Conservation (phyloP, 1,140 invertebrate species). For the Homarus americanus region DNA sequence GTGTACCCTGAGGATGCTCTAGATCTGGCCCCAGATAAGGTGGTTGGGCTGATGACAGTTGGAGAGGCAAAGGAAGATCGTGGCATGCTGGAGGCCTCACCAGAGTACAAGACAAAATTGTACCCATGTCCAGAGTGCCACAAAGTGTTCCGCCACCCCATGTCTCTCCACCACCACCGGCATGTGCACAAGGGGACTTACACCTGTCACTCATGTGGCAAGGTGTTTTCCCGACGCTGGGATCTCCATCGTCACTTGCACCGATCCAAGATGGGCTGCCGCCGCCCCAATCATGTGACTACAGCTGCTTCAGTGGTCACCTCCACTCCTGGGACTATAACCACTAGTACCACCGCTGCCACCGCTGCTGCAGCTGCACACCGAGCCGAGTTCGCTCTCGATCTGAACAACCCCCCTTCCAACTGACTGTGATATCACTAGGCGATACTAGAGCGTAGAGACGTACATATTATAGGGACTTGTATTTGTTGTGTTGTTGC, state of each 20-base stretch:
- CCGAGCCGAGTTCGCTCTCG: slow-evolving; percentile 67
- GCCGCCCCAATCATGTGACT: slow-evolving; percentile 68
- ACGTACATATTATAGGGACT: slow-evolving; percentile 65
- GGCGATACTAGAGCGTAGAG: slow-evolving; percentile 74
- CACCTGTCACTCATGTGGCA: slow-evolving; percentile 76
- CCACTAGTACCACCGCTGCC: slow-evolving; percentile 40
- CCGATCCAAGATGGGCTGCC: slow-evolving; percentile 73
- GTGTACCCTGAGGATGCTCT: slow-evolving; percentile 66
- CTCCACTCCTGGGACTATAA: slow-evolving; percentile 32
- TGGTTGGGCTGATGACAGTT: slow-evolving; percentile 39
- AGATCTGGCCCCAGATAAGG: slow-evolving; percentile 59
- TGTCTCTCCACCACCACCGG: slow-evolving; percentile 76
- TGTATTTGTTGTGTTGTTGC: slow-evolving; percentile 74
- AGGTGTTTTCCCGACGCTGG: slow-evolving; percentile 75
- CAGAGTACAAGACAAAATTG: slow-evolving; percentile 71
- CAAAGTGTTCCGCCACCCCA: slow-evolving; percentile 76
- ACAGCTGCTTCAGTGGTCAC: slow-evolving; percentile 34
- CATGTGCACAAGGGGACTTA: slow-evolving; percentile 76
- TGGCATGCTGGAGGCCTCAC: slow-evolving; percentile 47
- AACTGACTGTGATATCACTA: slow-evolving; percentile 74
- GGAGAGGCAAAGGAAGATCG: slow-evolving; percentile 48
- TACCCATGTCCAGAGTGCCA: slow-evolving; percentile 76
- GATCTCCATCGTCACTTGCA: slow-evolving; percentile 76
- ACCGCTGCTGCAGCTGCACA: slow-evolving; percentile 51
- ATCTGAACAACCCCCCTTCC: slow-evolving; percentile 74